These are phyloP conservation scores for Harmothoe impar DNA, from an alignment of 2,888 invertebrate genomes.

Conservation along the genomic window DNA sequence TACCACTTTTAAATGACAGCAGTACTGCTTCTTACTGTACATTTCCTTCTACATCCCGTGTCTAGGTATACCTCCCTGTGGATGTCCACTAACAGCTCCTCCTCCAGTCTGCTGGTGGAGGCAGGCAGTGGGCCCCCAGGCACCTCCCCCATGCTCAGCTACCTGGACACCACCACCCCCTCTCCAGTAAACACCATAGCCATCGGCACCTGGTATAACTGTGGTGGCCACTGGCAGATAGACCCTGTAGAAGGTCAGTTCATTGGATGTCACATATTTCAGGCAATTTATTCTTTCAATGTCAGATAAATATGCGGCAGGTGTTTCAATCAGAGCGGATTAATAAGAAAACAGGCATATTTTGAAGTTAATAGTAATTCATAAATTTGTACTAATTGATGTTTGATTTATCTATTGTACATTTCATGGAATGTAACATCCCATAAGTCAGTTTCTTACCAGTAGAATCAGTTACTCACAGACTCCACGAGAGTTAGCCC, in stretches of 20 bases:
- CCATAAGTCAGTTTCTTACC: not conserved
- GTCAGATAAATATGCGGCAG: not conserved
- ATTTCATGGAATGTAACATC: too few species aligned
- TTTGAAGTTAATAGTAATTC: not conserved
- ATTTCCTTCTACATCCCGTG: not conserved
- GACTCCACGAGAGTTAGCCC: too few species aligned
- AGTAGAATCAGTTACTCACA: too few species aligned
- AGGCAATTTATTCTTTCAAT: not conserved
- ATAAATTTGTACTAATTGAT: not conserved
- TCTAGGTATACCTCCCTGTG: not conserved
- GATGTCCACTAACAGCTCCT: not conserved
- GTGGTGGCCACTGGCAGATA: slow-evolving; percentile 7
- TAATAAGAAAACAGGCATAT: not conserved
- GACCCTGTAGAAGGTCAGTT: not conserved
- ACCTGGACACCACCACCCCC: not conserved
- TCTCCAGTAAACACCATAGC: not conserved
- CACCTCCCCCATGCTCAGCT: not conserved
- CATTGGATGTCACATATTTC: not conserved
- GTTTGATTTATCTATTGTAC: not conserved
- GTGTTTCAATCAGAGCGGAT: not conserved
- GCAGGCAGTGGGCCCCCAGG: not conserved
- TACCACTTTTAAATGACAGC: too few species aligned
- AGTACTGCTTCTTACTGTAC: too few species aligned
- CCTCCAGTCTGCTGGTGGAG: not conserved
- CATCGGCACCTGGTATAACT: slow-evolving; percentile 16